phyloP scores from a whole-genome alignment of 2,113 vertebrate species.

The Passer montanus region DNA sequence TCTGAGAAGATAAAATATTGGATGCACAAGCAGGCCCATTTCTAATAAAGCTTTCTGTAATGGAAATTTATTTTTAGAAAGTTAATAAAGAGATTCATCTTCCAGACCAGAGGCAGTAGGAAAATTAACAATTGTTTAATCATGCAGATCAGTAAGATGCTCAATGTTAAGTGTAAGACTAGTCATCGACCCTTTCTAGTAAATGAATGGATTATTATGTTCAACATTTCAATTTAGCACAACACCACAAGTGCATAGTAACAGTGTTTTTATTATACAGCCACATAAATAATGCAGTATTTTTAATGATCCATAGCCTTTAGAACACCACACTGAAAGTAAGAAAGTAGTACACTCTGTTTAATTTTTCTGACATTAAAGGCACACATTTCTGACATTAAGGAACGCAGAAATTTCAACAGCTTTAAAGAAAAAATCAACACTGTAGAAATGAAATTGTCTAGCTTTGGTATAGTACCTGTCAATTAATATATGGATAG shows the following conservation, averaged over 20 bases:
- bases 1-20: neutral
- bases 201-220: constrained; percentile 26
- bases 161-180: neutral
- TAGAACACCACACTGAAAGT: constrained; percentile 26
- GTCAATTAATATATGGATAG: neutral
- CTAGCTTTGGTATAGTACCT: neutral
- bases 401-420: constrained; percentile 15
- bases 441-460: neutral
- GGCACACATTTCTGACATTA: neutral
- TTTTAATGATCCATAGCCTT: constrained; percentile 62
- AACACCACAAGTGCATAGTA: neutral
- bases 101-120: neutral
- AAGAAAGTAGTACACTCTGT: neutral
- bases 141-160: neutral
- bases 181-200: neutral
- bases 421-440: constrained; percentile 12
- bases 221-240: constrained; percentile 15
- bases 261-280: constrained; percentile 69
- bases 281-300: constrained; percentile 73
- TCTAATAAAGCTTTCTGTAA: neutral
- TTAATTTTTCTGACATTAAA: constrained; percentile 60
- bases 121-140: constrained; percentile 10
- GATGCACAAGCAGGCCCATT: neutral
- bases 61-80: constrained; percentile 6
- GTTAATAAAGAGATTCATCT: neutral